Percentiles rank a stretch among this genome's conserved stretches.
Conservation (phyloP, 2,797 vertebrate genomes). For the Sebastes cheni region DNA sequence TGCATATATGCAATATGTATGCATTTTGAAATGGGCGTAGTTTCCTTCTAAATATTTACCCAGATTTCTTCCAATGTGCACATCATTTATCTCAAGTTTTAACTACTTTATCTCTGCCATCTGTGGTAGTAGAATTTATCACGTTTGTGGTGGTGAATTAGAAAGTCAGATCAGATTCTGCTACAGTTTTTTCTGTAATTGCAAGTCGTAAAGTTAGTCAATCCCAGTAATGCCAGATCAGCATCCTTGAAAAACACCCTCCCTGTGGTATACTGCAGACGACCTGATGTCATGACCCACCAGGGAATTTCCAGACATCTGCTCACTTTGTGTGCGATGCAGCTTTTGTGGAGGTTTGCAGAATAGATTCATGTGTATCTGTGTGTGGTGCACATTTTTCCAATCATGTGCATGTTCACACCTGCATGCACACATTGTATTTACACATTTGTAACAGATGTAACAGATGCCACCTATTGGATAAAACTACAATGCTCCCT, state of each 20-base stretch:
- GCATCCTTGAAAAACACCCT: constrained; percentile 20
- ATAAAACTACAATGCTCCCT: constrained; percentile 30
- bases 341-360: constrained; percentile 11
- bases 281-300: constrained; percentile 48
- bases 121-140: not conserved
- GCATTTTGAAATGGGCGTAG: no score
- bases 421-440: constrained; percentile 40
- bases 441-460: constrained; percentile 19
- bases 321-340: constrained; percentile 28
- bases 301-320: constrained; percentile 67
- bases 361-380: not conserved
- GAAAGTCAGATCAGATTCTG: not conserved
- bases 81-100: constrained; percentile 11
- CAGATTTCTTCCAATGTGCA: not conserved
- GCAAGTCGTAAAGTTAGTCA: constrained; percentile 2
- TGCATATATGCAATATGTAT: no score
- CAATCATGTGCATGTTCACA: constrained; percentile 19
- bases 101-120: not conserved
- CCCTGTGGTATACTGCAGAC: constrained; percentile 11
- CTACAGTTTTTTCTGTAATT: not conserved
- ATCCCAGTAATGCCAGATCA: constrained; percentile 16
- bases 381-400: constrained; percentile 30
- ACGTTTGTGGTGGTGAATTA: not conserved
- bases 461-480: constrained; percentile 35
- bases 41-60: constrained; percentile 18